phyloP scores from a whole-genome alignment of 2,113 vertebrate genomes.

The Anolis sagrei region DNA sequence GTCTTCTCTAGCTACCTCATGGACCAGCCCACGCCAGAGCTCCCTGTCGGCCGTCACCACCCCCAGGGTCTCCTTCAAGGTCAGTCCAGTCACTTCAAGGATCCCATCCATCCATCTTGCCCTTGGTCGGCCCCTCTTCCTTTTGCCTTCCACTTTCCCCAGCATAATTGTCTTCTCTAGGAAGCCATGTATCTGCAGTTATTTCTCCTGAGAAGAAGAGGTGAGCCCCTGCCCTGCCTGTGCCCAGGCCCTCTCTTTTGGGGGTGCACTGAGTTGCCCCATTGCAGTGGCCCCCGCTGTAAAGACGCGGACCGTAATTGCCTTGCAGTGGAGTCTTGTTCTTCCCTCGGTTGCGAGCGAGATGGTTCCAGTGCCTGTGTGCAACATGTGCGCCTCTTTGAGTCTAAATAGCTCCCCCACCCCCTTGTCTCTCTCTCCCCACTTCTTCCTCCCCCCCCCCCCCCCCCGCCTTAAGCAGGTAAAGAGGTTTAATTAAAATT shows the following conservation, averaged over 20 bases:
- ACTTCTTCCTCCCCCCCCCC: no score
- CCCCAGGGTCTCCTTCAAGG: no score
- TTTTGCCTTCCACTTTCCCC: no score
- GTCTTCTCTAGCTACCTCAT: no score
- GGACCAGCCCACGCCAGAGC: no score
- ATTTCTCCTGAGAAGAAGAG: background rate
- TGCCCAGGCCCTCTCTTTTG: slow-evolving; percentile 55
- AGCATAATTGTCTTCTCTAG: no score
- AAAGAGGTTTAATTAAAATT: slow-evolving; percentile 98
- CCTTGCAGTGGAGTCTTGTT: slow-evolving; percentile 75
- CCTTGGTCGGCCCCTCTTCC: no score
- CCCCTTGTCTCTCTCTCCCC: no score
- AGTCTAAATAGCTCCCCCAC: slow-evolving; percentile 83
- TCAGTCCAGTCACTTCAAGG: no score
- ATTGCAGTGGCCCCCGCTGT: slow-evolving; percentile 34
- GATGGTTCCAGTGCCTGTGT: background rate
- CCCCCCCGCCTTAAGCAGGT: slow-evolving; percentile 81
- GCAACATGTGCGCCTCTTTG: slow-evolving; percentile 61
- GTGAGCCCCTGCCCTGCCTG: slow-evolving; percentile 2
- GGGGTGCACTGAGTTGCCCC: slow-evolving; percentile 55
- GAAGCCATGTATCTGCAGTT: rapidly evolving
- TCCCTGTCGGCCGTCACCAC: no score
- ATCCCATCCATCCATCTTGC: no score
- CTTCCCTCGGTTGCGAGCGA: background rate
- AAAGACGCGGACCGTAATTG: slow-evolving; percentile 73